Evolutionary conservation across 2,797 vertebrate genomes (phyloP), one percentile per base, ranked within the genome.

Genomic region (Emys orbicularis): DNA sequence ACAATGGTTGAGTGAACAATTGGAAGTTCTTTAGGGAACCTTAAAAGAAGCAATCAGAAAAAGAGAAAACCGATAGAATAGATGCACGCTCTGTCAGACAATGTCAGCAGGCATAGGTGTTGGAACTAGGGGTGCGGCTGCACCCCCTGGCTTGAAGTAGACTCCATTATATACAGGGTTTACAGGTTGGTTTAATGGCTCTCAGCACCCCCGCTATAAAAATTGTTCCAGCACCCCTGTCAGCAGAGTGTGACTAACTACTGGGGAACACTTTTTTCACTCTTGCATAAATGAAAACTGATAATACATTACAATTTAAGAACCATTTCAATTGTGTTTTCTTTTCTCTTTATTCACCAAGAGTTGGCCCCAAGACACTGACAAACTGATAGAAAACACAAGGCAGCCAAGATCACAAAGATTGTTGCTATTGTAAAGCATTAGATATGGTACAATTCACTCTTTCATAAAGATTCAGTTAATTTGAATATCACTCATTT

Each of bases 371-470:
- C 21, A 72, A 76, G 65, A 2, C 12, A 85, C 47, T 72, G 54
- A 6, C 84, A 31, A 25, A 31, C 81, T 65, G 76, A 81, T n/a
- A 13, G 54, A 37, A 59, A 84, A 37, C 68, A 6, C 50, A 59
- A 3, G 44, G 19, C 44, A 74, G 25, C 61, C 59, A 12, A 56
- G 44, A 77, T 0, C 0, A 44, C 79, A 53, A 23, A 50, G 0
- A 0, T 6, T 27, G 12, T 31, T 4, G 0, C 12, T 1, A 1
- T 29, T 79, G 25, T 6, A 57, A 16, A 65, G 52, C 0, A 0
- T 56, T 25, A 0, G 27, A 4, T 86, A 29, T 53, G 21, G 1
- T 0, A 0, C 0, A 0, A 2, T 8, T 25, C 0, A 0, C 47
- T 82, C 0, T 0, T 72, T 72, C 68, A 72, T 41, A 72, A 6